Evolutionary conservation across 2,888 invertebrate species (phyloP).

Genomic region (Megalurothrips usitatus): DNA sequence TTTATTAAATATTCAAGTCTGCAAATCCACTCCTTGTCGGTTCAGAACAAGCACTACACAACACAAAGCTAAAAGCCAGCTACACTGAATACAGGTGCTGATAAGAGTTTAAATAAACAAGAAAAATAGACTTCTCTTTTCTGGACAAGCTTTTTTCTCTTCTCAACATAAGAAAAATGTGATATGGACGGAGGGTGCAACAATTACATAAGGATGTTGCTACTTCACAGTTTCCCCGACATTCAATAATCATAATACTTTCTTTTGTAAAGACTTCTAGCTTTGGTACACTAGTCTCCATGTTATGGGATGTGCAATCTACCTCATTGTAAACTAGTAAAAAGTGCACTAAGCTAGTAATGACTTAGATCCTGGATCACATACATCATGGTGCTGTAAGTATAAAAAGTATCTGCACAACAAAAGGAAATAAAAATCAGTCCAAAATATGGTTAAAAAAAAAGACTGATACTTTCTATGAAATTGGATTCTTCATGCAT

Average conservation of each 20-base stretch:
- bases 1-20: not conserved
- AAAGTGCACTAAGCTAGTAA: not conserved
- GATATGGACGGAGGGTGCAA: not conserved
- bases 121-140: too few species aligned
- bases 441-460: not conserved
- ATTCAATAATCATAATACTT: too few species aligned
- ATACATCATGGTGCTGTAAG: not conserved
- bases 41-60: too few species aligned
- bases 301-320: too few species aligned
- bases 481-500: too few species aligned
- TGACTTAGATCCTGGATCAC: constrained; percentile 13
- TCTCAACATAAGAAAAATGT: not conserved
- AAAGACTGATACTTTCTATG: not conserved
- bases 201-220: not conserved
- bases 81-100: too few species aligned
- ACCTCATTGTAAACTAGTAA: not conserved
- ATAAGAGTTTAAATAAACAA: too few species aligned
- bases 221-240: not conserved
- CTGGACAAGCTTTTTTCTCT: not conserved
- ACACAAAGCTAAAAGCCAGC: too few species aligned
- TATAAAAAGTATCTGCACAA: not conserved
- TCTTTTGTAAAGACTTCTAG: not conserved
- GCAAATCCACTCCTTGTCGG: too few species aligned
- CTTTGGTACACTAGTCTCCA: not conserved
- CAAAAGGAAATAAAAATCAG: not conserved